Conservation (phyloP, 92 coral and sea anemone species). For the Zoanthus sansibaricus region DNA sequence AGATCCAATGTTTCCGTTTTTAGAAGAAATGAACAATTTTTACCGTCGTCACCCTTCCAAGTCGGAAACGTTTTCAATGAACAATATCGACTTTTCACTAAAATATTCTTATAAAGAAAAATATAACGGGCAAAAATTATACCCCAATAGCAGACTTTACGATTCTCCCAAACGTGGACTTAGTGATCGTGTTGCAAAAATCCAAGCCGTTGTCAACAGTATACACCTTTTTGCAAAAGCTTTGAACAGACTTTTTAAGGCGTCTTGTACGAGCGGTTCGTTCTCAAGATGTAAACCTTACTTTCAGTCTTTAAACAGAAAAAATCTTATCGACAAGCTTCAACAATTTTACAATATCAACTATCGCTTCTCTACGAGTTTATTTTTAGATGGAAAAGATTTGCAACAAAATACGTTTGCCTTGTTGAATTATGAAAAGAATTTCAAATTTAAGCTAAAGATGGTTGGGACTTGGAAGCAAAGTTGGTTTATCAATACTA, state of each 20-base stretch:
- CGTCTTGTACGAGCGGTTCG: slow-evolving; percentile 41
- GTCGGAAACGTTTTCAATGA: neutral
- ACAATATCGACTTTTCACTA: neutral
- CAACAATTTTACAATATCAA: slow-evolving; percentile 13
- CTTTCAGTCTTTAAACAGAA: slow-evolving; percentile 19
- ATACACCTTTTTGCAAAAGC: slow-evolving; percentile 67
- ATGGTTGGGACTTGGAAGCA: slow-evolving; percentile 83
- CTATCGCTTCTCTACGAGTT: slow-evolving; percentile 32
- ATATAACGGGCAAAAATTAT: neutral
- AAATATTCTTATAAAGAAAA: neutral
- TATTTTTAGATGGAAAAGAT: slow-evolving; percentile 38
- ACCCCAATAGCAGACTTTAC: neutral
- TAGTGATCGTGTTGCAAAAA: slow-evolving; percentile 29
- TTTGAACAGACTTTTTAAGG: slow-evolving; percentile 43
- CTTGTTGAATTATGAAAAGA: slow-evolving; percentile 60
- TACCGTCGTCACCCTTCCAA: slow-evolving; percentile 12
- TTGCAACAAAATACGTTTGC: slow-evolving; percentile 77
- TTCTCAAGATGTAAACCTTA: slow-evolving; percentile 28
- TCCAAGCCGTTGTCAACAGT: slow-evolving; percentile 75
- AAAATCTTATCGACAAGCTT: slow-evolving; percentile 40
- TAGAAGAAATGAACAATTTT: slow-evolving; percentile 64
- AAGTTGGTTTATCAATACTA: slow-evolving; percentile 73
- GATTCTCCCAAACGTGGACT: neutral
- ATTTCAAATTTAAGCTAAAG: slow-evolving; percentile 37
- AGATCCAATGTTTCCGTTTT: slow-evolving; percentile 64